Evolutionary conservation across 2,113 vertebrate genomes (phyloP).

Genomic region (Martes martes): DNA sequence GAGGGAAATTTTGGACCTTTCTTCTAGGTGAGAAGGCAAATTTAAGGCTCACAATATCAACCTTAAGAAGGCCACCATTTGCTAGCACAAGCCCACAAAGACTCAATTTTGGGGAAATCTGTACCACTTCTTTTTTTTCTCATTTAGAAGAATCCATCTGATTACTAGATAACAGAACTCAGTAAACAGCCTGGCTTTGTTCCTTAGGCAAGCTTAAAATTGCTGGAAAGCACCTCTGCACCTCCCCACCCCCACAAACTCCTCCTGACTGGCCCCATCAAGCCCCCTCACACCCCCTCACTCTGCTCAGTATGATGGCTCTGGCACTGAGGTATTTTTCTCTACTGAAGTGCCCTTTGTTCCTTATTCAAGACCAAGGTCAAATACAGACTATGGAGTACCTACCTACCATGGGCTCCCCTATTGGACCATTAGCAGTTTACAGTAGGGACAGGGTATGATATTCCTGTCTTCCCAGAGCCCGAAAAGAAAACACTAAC

Average conservation of each 20-base stretch:
- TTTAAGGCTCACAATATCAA: background rate
- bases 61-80: background rate
- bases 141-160: constrained; percentile 56
- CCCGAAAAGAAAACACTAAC: background rate
- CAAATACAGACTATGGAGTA: background rate
- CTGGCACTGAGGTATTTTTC: background rate
- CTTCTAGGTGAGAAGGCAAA: constrained; percentile 64
- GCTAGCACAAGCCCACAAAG: background rate
- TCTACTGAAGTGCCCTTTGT: background rate
- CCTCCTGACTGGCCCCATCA: background rate
- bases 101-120: constrained; percentile 41
- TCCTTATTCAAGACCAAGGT: background rate
- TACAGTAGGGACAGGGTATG: background rate
- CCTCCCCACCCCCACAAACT: background rate
- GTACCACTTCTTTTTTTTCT: constrained; percentile 15
- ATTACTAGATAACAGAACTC: constrained; percentile 38
- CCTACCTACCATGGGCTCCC: background rate
- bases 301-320: background rate
- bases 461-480: background rate
- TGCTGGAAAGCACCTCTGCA: constrained; percentile 28
- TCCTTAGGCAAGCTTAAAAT: background rate
- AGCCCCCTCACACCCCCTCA: background rate
- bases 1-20: constrained; percentile 77
- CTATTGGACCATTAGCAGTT: background rate
- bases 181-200: background rate